Percentiles rank a stretch among this genome's conserved stretches.
Evolutionary conservation across 2,888 invertebrate genomes (phyloP).

Genomic region (Clostera curtula): DNA sequence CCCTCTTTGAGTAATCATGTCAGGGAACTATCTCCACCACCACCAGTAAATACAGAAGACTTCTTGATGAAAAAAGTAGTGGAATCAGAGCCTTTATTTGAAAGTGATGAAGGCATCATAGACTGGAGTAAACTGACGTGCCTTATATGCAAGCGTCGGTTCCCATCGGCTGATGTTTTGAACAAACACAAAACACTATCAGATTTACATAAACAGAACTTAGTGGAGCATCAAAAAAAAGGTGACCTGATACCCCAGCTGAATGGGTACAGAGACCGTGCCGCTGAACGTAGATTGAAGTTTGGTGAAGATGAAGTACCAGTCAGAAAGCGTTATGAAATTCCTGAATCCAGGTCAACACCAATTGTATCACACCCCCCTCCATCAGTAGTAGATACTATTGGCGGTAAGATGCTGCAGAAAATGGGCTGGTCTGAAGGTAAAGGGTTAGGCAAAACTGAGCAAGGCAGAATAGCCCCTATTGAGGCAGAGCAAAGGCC

Average conservation of each 20-base stretch:
- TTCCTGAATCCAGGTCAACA: constrained; percentile 42
- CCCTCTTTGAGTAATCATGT: constrained; percentile 55
- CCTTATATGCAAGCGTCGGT: constrained; percentile 94
- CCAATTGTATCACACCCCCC: constrained; percentile 73
- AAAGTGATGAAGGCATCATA: constrained; percentile 85
- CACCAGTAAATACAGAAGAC: constrained; percentile 45
- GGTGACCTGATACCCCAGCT: constrained; percentile 45
- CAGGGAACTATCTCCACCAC: constrained; percentile 53
- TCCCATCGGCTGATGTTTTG: constrained; percentile 91
- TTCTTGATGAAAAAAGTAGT: constrained; percentile 54
- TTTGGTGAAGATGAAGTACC: constrained; percentile 90
- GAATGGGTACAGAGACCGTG: constrained; percentile 90
- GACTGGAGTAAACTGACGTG: constrained; percentile 95
- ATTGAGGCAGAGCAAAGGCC: constrained; percentile 85
- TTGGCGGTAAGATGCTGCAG: constrained; percentile 95
- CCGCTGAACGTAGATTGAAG: constrained; percentile 95
- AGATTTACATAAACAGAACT: constrained; percentile 93
- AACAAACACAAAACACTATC: constrained; percentile 94
- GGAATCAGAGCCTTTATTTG: constrained; percentile 67
- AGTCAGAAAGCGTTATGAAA: constrained; percentile 56
- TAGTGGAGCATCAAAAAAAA: constrained; percentile 72
- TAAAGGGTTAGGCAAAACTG: constrained; percentile 93
- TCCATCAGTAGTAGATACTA: constrained; percentile 89
- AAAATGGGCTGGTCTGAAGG: constrained; percentile 99
- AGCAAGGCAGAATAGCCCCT: constrained; percentile 94